phyloP scores from a whole-genome alignment of 2,113 vertebrate species.

The Erythrolamprus reginae region DNA sequence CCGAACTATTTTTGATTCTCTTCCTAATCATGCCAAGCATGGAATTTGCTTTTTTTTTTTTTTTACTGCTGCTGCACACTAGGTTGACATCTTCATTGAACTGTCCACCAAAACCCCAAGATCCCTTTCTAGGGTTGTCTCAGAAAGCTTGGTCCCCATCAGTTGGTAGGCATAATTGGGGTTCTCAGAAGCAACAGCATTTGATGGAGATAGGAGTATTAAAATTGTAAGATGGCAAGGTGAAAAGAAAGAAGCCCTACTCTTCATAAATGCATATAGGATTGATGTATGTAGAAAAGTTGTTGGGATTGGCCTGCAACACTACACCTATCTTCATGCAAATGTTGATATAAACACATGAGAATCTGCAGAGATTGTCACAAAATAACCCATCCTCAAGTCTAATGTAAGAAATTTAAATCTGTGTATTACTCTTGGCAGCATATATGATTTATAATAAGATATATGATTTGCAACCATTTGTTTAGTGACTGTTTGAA shows the following conservation, averaged over 20 bases:
- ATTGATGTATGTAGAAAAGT: background rate
- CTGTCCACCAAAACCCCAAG: too few species aligned
- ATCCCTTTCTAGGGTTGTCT: too few species aligned
- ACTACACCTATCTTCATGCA: background rate
- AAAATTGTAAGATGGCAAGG: background rate
- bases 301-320: background rate
- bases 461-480: background rate
- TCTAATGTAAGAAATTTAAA: background rate
- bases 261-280: background rate
- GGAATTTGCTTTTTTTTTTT: too few species aligned
- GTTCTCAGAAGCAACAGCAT: background rate
- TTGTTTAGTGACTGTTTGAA: background rate
- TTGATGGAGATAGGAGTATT: background rate
- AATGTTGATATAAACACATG: background rate
- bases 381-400: background rate
- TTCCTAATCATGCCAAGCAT: too few species aligned
- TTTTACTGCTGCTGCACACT: too few species aligned
- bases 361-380: background rate
- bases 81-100: too few species aligned
- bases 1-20: too few species aligned
- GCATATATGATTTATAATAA: background rate
- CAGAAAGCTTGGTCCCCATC: too few species aligned
- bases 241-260: background rate
- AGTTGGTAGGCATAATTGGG: too few species aligned
- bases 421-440: background rate